A percentile compares a stretch with the other conserved stretches of the same genome.
Conservation (phyloP, 1,140 invertebrate species). For the Oreohelix idahoensis region DNA sequence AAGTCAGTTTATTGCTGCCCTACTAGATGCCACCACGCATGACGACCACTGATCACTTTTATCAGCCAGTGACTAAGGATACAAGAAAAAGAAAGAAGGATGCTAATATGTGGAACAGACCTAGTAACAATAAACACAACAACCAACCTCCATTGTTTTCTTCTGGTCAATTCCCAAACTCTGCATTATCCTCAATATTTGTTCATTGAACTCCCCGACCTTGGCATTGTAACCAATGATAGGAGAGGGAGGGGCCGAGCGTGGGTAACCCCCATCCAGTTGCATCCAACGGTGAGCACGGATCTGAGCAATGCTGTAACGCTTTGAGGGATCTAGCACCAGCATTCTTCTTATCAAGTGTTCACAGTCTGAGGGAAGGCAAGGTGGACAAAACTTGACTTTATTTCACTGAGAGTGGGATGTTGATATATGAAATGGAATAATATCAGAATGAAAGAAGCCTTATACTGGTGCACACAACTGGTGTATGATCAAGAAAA, state of each 20-base stretch:
- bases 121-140: too few species aligned
- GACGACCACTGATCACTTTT: too few species aligned
- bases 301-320: slow-evolving; percentile 88
- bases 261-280: slow-evolving; percentile 70
- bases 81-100: too few species aligned
- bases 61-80: too few species aligned
- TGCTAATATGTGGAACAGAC: too few species aligned
- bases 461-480: too few species aligned
- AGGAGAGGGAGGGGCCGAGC: slow-evolving; percentile 55
- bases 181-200: slow-evolving; percentile 93
- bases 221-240: slow-evolving; percentile 59
- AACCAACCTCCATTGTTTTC: slow-evolving; percentile 84
- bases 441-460: too few species aligned
- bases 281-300: slow-evolving; percentile 90
- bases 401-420: background rate
- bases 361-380: slow-evolving; percentile 84
- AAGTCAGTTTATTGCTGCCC: too few species aligned
- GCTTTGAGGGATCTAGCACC: slow-evolving; percentile 87
- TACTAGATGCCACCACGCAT: too few species aligned
- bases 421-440: background rate
- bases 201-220: slow-evolving; percentile 82
- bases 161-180: slow-evolving; percentile 91
- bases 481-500: too few species aligned
- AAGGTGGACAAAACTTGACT: too few species aligned
- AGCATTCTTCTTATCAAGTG: slow-evolving; percentile 93